phyloP scores from a whole-genome alignment of 2,888 invertebrate genomes.

The Diaprepes abbreviatus region DNA sequence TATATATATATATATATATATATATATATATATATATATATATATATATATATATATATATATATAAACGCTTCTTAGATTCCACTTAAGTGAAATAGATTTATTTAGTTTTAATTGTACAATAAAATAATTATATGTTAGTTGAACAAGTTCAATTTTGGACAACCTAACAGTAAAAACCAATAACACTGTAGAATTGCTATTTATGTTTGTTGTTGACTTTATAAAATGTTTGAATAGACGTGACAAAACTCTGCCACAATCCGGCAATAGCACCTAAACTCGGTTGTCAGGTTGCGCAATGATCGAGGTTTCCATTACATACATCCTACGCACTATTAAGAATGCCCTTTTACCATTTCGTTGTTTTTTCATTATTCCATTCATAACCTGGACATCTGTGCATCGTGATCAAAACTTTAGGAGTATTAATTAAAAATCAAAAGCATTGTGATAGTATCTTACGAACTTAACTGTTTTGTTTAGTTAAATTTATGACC shows the following conservation, averaged over 20 bases:
- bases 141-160: no score
- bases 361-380: slow-evolving; percentile 28
- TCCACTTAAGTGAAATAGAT: no score
- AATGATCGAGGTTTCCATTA: slow-evolving; percentile 51
- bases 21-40: no score
- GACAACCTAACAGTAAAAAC: no score
- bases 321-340: slow-evolving; percentile 43
- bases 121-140: no score
- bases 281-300: slow-evolving; percentile 48
- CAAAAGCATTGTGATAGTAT: slow-evolving; percentile 24
- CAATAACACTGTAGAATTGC: no score
- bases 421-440: background rate
- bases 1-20: no score
- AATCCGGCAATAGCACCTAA: slow-evolving; percentile 17
- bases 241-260: background rate
- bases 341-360: slow-evolving; percentile 45
- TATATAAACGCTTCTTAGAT: no score
- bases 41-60: no score
- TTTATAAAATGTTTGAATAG: no score
- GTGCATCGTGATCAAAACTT: background rate
- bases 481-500: background rate
- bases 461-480: background rate
- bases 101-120: no score
- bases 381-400: slow-evolving; percentile 39
- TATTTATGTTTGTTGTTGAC: no score